Evolutionary conservation across 2,113 vertebrate species (phyloP).

Genomic region (Connochaetes taurinus): DNA sequence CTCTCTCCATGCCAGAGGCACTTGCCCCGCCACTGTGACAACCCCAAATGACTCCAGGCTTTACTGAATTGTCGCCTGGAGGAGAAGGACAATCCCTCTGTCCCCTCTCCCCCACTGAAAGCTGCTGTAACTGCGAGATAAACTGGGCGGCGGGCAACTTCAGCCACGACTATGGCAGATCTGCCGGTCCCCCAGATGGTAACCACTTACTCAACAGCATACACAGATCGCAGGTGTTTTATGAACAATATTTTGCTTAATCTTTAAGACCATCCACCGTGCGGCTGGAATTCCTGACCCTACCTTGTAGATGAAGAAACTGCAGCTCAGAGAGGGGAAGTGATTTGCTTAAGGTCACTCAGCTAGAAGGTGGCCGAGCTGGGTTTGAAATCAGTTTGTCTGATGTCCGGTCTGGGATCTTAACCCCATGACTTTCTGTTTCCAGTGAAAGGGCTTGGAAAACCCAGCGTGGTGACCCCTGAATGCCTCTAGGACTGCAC

Average conservation of each 20-base stretch:
- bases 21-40: background rate
- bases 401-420: background rate
- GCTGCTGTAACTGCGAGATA: background rate
- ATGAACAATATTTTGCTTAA: background rate
- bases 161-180: background rate
- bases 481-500: background rate
- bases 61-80: background rate
- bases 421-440: background rate
- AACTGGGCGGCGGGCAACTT: no score
- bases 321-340: background rate
- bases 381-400: background rate
- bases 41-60: background rate
- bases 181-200: background rate
- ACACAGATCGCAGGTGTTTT: background rate
- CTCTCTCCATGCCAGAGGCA: background rate
- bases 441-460: background rate
- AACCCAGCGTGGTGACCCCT: rapidly evolving
- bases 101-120: background rate
- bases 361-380: background rate
- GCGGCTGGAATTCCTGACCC: background rate
- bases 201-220: background rate
- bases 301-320: background rate
- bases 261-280: background rate
- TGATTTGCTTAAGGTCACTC: background rate
- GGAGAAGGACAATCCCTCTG: background rate